A percentile compares a stretch with the other conserved stretches of the same genome.
Evolutionary conservation across 2,888 invertebrate species (phyloP).

Genomic region (Hemistola chrysoprasaria): DNA sequence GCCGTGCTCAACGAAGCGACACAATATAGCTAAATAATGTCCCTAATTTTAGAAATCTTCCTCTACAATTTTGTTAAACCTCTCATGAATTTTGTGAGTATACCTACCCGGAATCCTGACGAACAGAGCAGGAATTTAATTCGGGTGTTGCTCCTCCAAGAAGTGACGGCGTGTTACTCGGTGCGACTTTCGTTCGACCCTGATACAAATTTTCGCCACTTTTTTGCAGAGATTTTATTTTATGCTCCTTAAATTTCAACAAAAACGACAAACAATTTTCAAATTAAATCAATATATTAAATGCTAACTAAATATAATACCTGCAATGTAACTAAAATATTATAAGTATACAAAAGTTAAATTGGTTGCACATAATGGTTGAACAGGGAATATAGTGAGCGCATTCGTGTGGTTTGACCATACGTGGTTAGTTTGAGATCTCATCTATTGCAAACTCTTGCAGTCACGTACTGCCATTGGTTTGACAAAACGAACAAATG

Average conservation of each 20-base stretch:
- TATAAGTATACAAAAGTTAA: no score
- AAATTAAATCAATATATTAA: no score
- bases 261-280: not conserved
- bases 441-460: slow-evolving; percentile 22
- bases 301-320: no score
- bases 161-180: slow-evolving; percentile 67
- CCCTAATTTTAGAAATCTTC: slow-evolving; percentile 50
- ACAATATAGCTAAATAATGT: slow-evolving; percentile 43
- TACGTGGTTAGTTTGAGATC: slow-evolving; percentile 15
- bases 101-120: slow-evolving; percentile 38
- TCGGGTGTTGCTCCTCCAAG: slow-evolving; percentile 61
- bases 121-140: slow-evolving; percentile 71
- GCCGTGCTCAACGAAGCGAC: slow-evolving; percentile 24
- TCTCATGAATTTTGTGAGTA: slow-evolving; percentile 50
- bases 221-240: slow-evolving; percentile 46
- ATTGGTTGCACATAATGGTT: no score
- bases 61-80: slow-evolving; percentile 45
- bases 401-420: slow-evolving; percentile 15
- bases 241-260: slow-evolving; percentile 38
- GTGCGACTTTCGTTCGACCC: slow-evolving; percentile 45
- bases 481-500: slow-evolving; percentile 21
- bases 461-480: slow-evolving; percentile 19
- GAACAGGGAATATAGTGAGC: slow-evolving; percentile 1
- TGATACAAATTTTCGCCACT: slow-evolving; percentile 55
- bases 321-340: no score